These are phyloP conservation scores for Chionomys nivalis DNA, from an alignment of 2,113 vertebrate genomes.

Conservation along the genomic window DNA sequence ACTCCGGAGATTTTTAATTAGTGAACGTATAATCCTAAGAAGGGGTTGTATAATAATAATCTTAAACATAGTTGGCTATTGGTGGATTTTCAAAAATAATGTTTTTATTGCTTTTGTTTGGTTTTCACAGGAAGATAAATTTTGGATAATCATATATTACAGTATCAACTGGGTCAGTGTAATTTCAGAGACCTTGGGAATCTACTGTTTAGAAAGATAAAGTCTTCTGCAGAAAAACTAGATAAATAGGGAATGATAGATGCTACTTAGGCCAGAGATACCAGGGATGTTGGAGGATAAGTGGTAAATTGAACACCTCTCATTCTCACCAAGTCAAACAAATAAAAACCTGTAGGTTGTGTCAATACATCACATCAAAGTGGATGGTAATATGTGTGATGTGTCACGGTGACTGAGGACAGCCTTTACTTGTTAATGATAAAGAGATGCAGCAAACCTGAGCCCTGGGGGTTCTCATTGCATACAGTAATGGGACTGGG, in stretches of 20 bases:
- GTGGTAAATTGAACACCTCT: neutral
- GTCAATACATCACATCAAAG: neutral
- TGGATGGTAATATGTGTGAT: neutral
- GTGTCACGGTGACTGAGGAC: neutral
- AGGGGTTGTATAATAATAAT: neutral
- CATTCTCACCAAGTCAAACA: neutral
- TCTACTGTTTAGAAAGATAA: neutral
- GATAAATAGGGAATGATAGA: neutral
- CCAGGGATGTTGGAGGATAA: neutral
- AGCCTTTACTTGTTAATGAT: neutral
- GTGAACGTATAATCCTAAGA: neutral
- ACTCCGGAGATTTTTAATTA: neutral
- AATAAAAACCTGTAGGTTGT: neutral
- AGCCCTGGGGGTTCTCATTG: rapidly evolving
- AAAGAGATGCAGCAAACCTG: neutral
- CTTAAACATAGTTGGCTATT: neutral
- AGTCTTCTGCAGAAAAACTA: neutral
- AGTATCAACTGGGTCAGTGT: neutral
- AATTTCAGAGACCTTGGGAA: neutral
- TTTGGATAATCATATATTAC: neutral
- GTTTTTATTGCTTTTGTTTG: neutral
- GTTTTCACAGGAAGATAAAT: neutral
- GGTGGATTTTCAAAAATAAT: neutral
- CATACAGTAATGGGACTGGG: neutral
- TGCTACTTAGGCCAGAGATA: neutral